Conservation (phyloP, 2,888 invertebrate species). For the Pachydiplax longipennis region DNA sequence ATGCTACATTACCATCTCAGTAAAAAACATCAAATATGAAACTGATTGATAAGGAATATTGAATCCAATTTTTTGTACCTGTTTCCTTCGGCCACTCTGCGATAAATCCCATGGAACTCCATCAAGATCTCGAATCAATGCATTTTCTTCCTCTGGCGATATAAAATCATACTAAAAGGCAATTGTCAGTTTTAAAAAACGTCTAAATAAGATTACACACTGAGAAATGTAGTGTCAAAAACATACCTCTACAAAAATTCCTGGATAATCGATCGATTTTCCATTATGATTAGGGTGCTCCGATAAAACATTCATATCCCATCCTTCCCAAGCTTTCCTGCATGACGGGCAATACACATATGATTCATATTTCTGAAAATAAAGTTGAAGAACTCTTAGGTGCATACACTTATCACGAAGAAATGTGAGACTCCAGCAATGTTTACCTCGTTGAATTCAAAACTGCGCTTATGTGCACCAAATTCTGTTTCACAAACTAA, state of each 20-base stretch:
- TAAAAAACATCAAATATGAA: no score
- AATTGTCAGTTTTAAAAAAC: background rate
- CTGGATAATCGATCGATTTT: constrained; percentile 68
- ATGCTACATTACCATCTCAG: background rate
- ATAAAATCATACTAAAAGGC: constrained; percentile 75
- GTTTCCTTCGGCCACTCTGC: constrained; percentile 95
- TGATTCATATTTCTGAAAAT: constrained; percentile 64
- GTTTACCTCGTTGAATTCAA: constrained; percentile 52
- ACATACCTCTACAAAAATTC: constrained; percentile 67
- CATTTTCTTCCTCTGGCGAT: constrained; percentile 70
- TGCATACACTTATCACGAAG: background rate
- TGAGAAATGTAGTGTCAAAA: background rate
- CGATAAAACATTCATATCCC: constrained; percentile 68
- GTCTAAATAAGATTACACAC: background rate
- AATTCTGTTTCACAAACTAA: constrained; percentile 80
- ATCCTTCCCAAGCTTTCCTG: constrained; percentile 77
- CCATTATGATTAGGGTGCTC: constrained; percentile 74
- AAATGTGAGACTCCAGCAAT: background rate
- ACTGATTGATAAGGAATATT: no score
- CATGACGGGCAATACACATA: constrained; percentile 82
- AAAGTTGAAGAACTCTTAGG: constrained; percentile 45
- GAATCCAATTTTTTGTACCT: constrained; percentile 60
- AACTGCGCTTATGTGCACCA: constrained; percentile 61
- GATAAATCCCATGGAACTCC: constrained; percentile 86
- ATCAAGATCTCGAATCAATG: constrained; percentile 75